A percentile compares a stretch with the other conserved stretches of the same genome.
These are phyloP conservation scores for Oscheius sp. DNA, from an alignment of 2,888 invertebrate genomes.

Conservation along the genomic window DNA sequence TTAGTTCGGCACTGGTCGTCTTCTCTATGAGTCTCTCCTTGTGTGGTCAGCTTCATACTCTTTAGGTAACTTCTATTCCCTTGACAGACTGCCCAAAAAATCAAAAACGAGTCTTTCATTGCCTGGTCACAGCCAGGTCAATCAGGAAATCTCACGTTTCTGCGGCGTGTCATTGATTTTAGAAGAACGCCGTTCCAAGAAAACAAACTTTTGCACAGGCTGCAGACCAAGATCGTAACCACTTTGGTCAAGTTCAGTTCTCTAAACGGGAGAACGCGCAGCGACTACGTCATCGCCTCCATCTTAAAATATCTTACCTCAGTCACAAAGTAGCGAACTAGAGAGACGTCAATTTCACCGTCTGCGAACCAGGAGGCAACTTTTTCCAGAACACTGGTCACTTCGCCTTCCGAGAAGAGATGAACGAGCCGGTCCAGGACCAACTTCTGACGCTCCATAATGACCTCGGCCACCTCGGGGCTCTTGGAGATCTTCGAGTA, in stretches of 20 bases:
- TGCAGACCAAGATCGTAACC: neutral
- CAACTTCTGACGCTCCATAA: slow-evolving; percentile 55
- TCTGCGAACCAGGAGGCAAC: slow-evolving; percentile 48
- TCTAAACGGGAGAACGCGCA: neutral
- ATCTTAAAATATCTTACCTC: slow-evolving; percentile 31
- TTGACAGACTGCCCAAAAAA: too few relatives aligned
- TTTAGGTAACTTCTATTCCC: too few relatives aligned
- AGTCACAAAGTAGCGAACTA: slow-evolving; percentile 45
- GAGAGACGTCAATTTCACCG: slow-evolving; percentile 52
- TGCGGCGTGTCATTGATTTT: too few relatives aligned
- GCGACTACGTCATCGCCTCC: neutral
- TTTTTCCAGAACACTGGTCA: slow-evolving; percentile 50
- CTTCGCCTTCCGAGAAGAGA: slow-evolving; percentile 50
- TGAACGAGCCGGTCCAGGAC: slow-evolving; percentile 60
- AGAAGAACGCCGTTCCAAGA: too few relatives aligned
- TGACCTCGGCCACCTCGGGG: slow-evolving; percentile 54
- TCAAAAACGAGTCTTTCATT: too few relatives aligned
- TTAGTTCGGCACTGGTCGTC: too few relatives aligned
- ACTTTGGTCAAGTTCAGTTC: neutral
- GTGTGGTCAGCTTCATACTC: too few relatives aligned
- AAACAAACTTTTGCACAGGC: too few relatives aligned
- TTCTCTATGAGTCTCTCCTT: too few relatives aligned
- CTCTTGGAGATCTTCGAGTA: slow-evolving; percentile 49
- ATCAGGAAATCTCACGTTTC: too few relatives aligned
- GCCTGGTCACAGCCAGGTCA: too few relatives aligned